Conservation (phyloP, 2,888 invertebrate species). For the Eretmocerus hayati region DNA sequence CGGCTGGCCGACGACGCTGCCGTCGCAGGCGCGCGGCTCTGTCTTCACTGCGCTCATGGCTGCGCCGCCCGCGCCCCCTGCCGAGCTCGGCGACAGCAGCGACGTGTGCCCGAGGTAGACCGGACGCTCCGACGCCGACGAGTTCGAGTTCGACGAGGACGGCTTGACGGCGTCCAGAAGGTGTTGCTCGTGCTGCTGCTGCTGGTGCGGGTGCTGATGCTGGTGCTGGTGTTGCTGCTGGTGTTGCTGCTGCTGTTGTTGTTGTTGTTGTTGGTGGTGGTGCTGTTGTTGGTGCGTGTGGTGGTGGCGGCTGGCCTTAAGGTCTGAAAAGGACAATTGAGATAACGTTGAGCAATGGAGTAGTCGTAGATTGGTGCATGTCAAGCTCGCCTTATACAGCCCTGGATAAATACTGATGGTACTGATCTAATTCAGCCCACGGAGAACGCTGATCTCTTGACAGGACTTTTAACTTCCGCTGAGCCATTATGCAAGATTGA, state of each 20-base stretch:
- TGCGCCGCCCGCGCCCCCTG: slow-evolving; percentile 37
- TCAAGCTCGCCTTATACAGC: no score
- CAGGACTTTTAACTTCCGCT: no score
- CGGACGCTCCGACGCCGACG: slow-evolving; percentile 37
- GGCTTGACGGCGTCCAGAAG: slow-evolving; percentile 38
- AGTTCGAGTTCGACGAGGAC: slow-evolving; percentile 33
- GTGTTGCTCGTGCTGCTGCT: slow-evolving; percentile 22
- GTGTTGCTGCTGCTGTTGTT: slow-evolving; percentile 35
- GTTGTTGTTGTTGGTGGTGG: slow-evolving; percentile 27
- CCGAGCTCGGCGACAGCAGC: slow-evolving; percentile 41
- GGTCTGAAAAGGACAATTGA: slow-evolving; percentile 26
- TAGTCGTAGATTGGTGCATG: no score
- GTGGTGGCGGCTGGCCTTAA: slow-evolving; percentile 30
- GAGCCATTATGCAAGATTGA: no score
- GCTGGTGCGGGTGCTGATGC: slow-evolving; percentile 29
- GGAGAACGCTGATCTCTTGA: no score
- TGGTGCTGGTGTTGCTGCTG: slow-evolving; percentile 44
- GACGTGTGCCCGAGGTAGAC: slow-evolving; percentile 55
- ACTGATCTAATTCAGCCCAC: no score
- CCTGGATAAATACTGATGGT: no score
- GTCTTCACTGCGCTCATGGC: slow-evolving; percentile 44
- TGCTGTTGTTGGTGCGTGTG: slow-evolving; percentile 27
- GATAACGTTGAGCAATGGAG: no score
- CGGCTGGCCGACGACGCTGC: slow-evolving; percentile 38
- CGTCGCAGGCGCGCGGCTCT: slow-evolving; percentile 44